phyloP scores from a whole-genome alignment of 2,888 invertebrate species.

The Rosalia funebris region DNA sequence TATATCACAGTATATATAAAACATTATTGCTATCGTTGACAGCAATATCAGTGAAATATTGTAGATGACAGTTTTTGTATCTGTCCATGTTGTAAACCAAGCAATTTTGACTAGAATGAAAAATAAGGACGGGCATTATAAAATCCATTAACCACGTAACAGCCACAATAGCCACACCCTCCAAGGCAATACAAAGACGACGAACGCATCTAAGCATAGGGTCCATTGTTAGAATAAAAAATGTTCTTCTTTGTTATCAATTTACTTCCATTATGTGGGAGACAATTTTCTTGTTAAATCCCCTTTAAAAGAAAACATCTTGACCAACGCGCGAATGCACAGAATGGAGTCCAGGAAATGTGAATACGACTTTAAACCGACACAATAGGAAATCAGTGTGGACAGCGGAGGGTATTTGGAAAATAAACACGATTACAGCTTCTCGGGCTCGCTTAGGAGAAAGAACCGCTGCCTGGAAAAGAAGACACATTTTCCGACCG shows the following conservation, averaged over 20 bases:
- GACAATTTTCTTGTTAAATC: conserved; percentile 39
- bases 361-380: conserved; percentile 43
- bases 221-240: conserved; percentile 25
- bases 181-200: conserved; percentile 14
- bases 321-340: conserved; percentile 41
- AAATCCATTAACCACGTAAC: conserved; percentile 17
- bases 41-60: too few species aligned
- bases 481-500: conserved; percentile 41
- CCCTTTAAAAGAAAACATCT: conserved; percentile 39
- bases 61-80: too few species aligned
- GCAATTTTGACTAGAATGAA: neutral
- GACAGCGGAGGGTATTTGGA: conserved; percentile 42
- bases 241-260: conserved; percentile 29
- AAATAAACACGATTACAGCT: conserved; percentile 44
- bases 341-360: conserved; percentile 22
- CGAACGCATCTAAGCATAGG: neutral
- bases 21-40: too few species aligned
- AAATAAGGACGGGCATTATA: conserved; percentile 1
- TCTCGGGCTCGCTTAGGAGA: neutral
- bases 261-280: conserved; percentile 32
- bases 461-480: conserved; percentile 19
- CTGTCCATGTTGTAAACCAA: too few species aligned
- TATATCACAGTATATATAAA: too few species aligned
- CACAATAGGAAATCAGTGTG: conserved; percentile 52
- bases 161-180: neutral